Evolutionary conservation across 2,797 vertebrate species (phyloP), one percentile per base, ranked within the genome.

Genomic region (Eulemur rubriventer): DNA sequence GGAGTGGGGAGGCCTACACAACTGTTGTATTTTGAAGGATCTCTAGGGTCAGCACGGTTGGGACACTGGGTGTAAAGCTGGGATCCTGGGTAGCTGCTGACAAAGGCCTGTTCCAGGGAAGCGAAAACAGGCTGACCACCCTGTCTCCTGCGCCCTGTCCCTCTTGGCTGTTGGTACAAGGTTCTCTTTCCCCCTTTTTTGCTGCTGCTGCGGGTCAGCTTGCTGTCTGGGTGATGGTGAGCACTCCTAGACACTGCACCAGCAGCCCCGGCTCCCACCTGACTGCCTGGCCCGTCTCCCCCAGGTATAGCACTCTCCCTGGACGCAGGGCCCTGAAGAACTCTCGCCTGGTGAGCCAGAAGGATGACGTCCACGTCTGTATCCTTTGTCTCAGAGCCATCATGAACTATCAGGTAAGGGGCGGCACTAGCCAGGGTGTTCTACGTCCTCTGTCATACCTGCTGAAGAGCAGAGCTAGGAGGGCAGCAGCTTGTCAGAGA

Each of bases 351-450:
- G 99, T 99, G 97, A 99, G 99, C 99, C 99, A 99, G 98, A 99
- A 99, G 98, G 99, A 99, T 6, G 99, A 99, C 0, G 99, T 99
- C 79, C 99, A 99, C 0, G 99, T 99, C 84, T 99, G 99, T 98
- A 99, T 99, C 98, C 99, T 99, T 98, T 99, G 99, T 96, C 98
- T 99, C 67, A 98, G 99, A 97, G 99, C 99, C 50, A 99, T 99
- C 98, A 99, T 99, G 99, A 99, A 99, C 98, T 99, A 99, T 94
- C 99, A 99, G 99, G 99, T 99, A 99, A 69, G 85, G 65, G 24
- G 0, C 10, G 2, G 20, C 76, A 16, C 65, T 38, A 3, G 48
- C 50, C 16, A 0, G 0, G 30, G 30, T 24, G 20, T 41, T 48
- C 26, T 48, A 41, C 67, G 52, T n/a, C 59, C 50, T 61, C 57